These are phyloP conservation scores for Acropora tenuis DNA, from an alignment of 64 coral and sea anemone species.

Conservation along the genomic window DNA sequence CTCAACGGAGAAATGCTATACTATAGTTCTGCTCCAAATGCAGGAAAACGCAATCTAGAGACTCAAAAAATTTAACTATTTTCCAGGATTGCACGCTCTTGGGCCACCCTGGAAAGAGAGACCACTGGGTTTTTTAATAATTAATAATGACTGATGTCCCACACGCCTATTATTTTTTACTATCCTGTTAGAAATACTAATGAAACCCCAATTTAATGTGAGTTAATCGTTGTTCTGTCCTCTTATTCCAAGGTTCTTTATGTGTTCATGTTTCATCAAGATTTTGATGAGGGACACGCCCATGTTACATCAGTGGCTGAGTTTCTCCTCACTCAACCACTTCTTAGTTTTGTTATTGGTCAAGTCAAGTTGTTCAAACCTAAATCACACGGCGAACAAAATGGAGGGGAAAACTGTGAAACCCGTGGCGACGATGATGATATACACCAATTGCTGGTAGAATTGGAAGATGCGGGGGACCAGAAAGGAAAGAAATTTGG, in stretches of 20 bases:
- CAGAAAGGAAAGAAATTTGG: conserved; percentile 65
- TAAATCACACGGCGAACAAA: conserved; percentile 49
- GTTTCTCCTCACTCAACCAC: conserved; percentile 91
- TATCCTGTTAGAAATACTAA: too few relatives aligned
- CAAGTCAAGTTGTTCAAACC: conserved; percentile 84
- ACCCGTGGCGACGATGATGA: conserved; percentile 49
- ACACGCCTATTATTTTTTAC: too few relatives aligned
- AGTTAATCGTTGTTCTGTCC: not conserved
- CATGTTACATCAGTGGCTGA: conserved; percentile 92
- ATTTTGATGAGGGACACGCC: conserved; percentile 77
- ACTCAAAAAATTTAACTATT: too few relatives aligned
- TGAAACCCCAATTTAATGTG: not conserved
- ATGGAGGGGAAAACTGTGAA: conserved; percentile 57
- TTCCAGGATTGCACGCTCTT: too few relatives aligned
- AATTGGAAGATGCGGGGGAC: conserved; percentile 60
- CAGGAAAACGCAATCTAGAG: too few relatives aligned
- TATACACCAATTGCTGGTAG: conserved; percentile 44
- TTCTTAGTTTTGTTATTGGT: conserved; percentile 93
- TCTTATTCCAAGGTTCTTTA: conserved; percentile 71
- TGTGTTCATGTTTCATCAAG: conserved; percentile 90
- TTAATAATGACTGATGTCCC: too few relatives aligned
- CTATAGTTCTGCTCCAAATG: too few relatives aligned
- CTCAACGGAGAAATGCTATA: too few relatives aligned
- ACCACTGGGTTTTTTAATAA: too few relatives aligned
- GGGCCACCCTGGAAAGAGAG: too few relatives aligned